phyloP scores from a whole-genome alignment of 2,797 vertebrate genomes.

The Sebastes reedi region DNA sequence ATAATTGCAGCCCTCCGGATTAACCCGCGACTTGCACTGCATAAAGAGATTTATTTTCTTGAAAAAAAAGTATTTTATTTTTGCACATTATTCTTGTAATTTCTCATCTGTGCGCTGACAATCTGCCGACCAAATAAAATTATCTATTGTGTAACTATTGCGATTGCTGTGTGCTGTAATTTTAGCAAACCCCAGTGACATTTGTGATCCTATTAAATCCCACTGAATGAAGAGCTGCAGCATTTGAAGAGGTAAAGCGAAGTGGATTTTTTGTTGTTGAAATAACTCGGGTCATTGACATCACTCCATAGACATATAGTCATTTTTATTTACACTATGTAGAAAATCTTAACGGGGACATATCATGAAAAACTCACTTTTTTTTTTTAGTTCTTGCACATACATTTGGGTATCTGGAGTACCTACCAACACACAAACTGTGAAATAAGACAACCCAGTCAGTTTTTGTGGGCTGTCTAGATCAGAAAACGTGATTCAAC shows the following conservation, averaged over 20 bases:
- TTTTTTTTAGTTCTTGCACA: neutral
- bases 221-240: neutral
- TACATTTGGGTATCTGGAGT: neutral
- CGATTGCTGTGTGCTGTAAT: neutral
- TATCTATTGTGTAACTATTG: neutral
- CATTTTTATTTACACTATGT: conserved; percentile 12
- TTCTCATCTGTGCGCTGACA: neutral
- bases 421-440: neutral
- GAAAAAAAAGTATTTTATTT: neutral
- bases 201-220: neutral
- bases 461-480: neutral
- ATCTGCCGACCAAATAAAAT: conserved; percentile 35
- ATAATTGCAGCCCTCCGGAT: neutral
- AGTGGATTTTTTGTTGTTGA: neutral
- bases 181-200: neutral
- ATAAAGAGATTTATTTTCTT: conserved; percentile 10
- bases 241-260: neutral
- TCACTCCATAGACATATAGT: neutral
- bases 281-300: neutral
- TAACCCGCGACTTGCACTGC: neutral
- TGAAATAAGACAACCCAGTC: neutral
- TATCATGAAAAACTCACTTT: neutral
- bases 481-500: too few species aligned
- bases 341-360: neutral
- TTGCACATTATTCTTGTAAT: conserved; percentile 35